phyloP scores from a whole-genome alignment of 2,113 vertebrate genomes.

The Psettodes erumei region DNA sequence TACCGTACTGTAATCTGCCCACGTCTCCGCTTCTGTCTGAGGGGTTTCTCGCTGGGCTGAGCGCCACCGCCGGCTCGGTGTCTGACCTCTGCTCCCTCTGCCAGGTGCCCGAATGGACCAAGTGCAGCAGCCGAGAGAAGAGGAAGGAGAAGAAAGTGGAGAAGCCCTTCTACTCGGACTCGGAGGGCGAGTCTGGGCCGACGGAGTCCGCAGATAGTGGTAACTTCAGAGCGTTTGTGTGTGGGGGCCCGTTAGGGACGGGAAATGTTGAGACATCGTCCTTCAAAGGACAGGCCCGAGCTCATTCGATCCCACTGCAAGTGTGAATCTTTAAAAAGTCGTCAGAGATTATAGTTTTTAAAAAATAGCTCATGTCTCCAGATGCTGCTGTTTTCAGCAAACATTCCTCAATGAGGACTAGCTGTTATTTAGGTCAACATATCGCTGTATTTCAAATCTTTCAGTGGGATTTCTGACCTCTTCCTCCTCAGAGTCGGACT shows the following conservation, averaged over 20 bases:
- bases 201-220: constrained; percentile 97
- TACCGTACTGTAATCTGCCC: constrained; percentile 60
- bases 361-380: neutral
- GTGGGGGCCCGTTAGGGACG: neutral
- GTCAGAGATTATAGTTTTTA: too few relatives aligned
- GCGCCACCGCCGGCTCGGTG: constrained; percentile 18
- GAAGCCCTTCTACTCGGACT: constrained; percentile 98
- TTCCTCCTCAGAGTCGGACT: constrained; percentile 86
- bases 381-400: neutral
- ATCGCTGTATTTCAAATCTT: too few relatives aligned
- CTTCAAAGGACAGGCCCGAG: neutral
- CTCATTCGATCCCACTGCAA: too few relatives aligned
- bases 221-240: constrained; percentile 65
- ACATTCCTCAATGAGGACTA: neutral
- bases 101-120: constrained; percentile 98
- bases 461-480: too few relatives aligned
- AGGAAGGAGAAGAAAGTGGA: constrained; percentile 97
- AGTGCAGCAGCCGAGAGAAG: constrained; percentile 95
- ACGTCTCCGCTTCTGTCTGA: constrained; percentile 53
- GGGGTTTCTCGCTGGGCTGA: neutral
- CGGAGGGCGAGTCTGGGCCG: constrained; percentile 94
- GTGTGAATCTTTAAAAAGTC: neutral
- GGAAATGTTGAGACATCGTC: neutral
- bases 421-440: too few relatives aligned
- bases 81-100: constrained; percentile 17